Evolutionary conservation across 2,888 invertebrate species (phyloP), one percentile per base, ranked within the genome.

Genomic region (Mesopsocus fuscifrons): DNA sequence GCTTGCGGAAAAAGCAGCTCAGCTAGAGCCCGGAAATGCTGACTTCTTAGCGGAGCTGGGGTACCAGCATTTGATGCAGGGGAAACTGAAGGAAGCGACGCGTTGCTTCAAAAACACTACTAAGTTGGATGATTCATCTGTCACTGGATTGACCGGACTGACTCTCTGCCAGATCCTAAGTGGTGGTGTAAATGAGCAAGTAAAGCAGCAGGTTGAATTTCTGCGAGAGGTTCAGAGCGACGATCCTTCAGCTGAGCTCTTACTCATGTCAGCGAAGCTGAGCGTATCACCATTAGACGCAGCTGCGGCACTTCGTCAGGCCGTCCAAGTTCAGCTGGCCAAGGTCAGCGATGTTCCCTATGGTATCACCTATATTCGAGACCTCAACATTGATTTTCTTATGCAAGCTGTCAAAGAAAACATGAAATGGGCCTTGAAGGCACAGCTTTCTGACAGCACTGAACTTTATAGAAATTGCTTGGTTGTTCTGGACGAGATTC

Each of bases 371-470:
- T 89, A 88, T 59, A 67, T 88, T 34, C 68, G 69, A 47, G 61
- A 67, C 41, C 64, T 95, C 40, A 83, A 95, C 62, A 85, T 91
- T 1, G 84, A 88, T 60, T 82, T 94, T 55, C 64, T 91, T 44
- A 58, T 91, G 11, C 76, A 81, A 51, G 68, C 91, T 11, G 76
- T 77, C 41, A 72, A 73, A 46, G 80, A 84, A 53, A 77, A 81
- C 54, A 69, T 88, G 45, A 68, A 73, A 44, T 79, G 80, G 54
- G 65, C 62, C 18, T 13, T 42, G n/a, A 33, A 16, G 18, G 13
- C n/a, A 15, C 11, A n/a, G 17, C 17, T 33, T 3, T 11, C 3
- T 3, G 16, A 33, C 11, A 33, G 11, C 4, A 17, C n/a, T 34
- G 31, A 16, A 16, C 35, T 40, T 13, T 6, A 5, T 18, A 6